These are phyloP conservation scores for Campylomormyrus tamandua DNA, from an alignment of 2,113 vertebrate genomes.

Conservation along the genomic window DNA sequence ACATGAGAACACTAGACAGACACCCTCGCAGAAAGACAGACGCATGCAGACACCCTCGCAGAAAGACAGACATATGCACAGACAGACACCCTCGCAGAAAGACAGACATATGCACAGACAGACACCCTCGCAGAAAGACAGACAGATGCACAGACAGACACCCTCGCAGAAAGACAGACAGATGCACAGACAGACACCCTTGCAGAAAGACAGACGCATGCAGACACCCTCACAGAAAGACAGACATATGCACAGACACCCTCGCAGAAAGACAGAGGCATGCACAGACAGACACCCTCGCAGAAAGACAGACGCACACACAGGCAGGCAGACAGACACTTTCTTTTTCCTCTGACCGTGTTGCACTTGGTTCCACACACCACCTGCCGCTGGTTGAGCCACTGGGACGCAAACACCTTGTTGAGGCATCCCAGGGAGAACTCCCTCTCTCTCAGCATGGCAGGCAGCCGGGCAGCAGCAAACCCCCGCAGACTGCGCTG, in stretches of 20 bases:
- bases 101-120: background rate
- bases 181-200: background rate
- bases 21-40: no score
- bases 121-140: no score
- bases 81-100: no score
- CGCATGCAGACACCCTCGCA: no score
- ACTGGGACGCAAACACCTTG: conserved; percentile 97
- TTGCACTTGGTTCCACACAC: conserved; percentile 98
- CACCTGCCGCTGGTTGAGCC: conserved; percentile 95
- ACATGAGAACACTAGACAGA: background rate
- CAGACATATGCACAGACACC: no score
- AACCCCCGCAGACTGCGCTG: conserved; percentile 74
- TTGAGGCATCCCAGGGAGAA: conserved; percentile 90
- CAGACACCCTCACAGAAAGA: no score
- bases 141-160: background rate
- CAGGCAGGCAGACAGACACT: background rate
- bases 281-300: no score
- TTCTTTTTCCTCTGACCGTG: conserved; percentile 68
- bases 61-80: no score
- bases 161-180: no score
- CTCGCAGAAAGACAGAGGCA: no score
- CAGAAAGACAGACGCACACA: background rate
- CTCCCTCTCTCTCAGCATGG: conserved; percentile 83
- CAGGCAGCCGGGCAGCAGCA: conserved; percentile 82
- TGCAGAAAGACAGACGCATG: no score